These are phyloP conservation scores for Umimayanthus chanpuru DNA, from an alignment of 92 coral and sea anemone genomes.

Conservation along the genomic window DNA sequence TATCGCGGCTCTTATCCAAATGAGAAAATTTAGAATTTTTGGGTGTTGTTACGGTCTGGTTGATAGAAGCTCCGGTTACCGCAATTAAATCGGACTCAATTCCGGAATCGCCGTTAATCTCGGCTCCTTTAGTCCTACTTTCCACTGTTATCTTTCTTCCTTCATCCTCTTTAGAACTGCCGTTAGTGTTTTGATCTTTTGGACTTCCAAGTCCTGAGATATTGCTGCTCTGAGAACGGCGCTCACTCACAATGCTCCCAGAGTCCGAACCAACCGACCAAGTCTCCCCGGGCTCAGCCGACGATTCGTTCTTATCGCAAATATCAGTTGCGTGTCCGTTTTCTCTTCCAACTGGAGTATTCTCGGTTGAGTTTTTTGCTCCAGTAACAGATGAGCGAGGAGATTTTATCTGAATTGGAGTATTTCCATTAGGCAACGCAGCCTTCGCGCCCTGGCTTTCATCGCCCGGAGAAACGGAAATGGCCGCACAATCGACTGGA, in stretches of 20 bases:
- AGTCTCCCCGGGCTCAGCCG: not conserved
- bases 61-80: conserved; percentile 25
- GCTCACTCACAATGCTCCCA: not conserved
- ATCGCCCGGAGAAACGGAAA: conserved; percentile 28
- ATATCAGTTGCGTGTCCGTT: not conserved
- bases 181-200: conserved; percentile 24
- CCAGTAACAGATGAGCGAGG: not conserved
- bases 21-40: conserved; percentile 26
- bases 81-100: conserved; percentile 26
- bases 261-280: conserved; percentile 1
- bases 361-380: not conserved
- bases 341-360: not conserved
- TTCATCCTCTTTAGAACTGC: not conserved
- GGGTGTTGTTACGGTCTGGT: conserved; percentile 35
- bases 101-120: conserved; percentile 10
- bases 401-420: conserved; percentile 7
- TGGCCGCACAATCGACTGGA: conserved; percentile 10
- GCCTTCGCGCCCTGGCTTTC: conserved; percentile 13
- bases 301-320: conserved; percentile 5
- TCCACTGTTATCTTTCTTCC: not conserved
- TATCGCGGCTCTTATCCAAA: conserved; percentile 17
- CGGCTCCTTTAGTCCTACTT: conserved; percentile 1
- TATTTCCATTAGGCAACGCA: conserved; percentile 27
- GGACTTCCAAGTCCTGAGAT: conserved; percentile 7
- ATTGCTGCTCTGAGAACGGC: not conserved